Base-by-base conservation (phyloP, 2,888 invertebrate genomes). In the Xylocampa areola region DNA sequence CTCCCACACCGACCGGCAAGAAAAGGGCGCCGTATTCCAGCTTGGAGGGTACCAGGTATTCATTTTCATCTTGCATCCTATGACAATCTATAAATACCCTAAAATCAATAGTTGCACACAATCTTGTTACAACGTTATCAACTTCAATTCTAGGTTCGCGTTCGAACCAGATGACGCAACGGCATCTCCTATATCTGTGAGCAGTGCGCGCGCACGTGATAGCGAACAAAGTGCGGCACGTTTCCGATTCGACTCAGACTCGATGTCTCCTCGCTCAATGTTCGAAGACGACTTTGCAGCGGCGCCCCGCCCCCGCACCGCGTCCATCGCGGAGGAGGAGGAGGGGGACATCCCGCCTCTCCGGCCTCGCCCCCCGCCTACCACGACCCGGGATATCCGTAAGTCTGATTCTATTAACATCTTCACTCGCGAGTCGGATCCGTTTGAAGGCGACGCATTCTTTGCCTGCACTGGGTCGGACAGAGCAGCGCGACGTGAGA, bases 401-500 rank as follows among this genome's bases (percentile, higher is more conserved):
- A 98, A 98, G 87, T 98, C 98, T 0, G 98, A 98, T 82, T 98
- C 98, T 2, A 96, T 98, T 6, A 98, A 98, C 87, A 98, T 98
- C 77, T 98, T 98, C 90, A 96, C 96, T 3, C 95, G 97, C 44
- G 97, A 97, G 80, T 95, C 95, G 37, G 98, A 98, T 90, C 98
- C 98, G 1, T 98, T 98, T 81, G 98, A 97, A 73, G 97, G 97
- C 48, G 97, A 97, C 76, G 97, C 97, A 72, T 98, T 98, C 89
- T 98, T 98, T 82, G 96, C 95, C 8, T 92, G 93, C 68, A 93
- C 94, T 0, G 94, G 94, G 0, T 93, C 94, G 0, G 94, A 93
- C 51, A 81, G 91, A 6, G 94, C 84, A 1, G 94, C 94, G 29
- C 72, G 91, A 0, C 73, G 94, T 1, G 94, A 94, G 61, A 94